Base-by-base conservation (phyloP, 2,797 vertebrate genomes). In the Steatocranus sp. region DNA sequence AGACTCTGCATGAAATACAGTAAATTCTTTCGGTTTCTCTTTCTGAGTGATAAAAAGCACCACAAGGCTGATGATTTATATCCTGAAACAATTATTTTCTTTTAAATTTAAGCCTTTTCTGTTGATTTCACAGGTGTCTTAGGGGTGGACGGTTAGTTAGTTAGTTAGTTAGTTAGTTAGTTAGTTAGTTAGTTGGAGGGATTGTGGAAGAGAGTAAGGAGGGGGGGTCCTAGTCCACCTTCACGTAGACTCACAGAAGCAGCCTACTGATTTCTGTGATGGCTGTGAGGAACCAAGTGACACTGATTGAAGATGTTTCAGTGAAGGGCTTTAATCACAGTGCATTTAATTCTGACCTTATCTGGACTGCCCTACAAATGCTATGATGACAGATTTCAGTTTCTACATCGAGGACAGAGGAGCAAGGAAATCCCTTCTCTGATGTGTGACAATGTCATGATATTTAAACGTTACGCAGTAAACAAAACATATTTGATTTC, bases 181-280 rank as follows among this genome's bases (percentile, higher is more conserved):
- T n/a, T n/a, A n/a, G n/a, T n/a, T n/a, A n/a, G n/a, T n/a, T n/a
- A n/a, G n/a, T n/a, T n/a, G n/a, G 23, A 27, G 43, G 23, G 43
- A 34, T 25, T 75, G 38, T 74, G 82, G 73, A 34, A 11, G 50
- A 58, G 43, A 81, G 43, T 90, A 76, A 82, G 85, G 82, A 61
- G 20, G 12, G 78, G 83, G 83, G 83, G 23, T 84, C 54, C 49
- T n/a, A 5, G 32, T 80, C 80, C 25, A 4, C 78, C 77, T 81
- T 89, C 89, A 89, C 74, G 63, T 83, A 83, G 77, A 81, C 74
- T 53, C 84, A 32, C 78, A 50, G 80, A 81, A 38, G 74, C 74
- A 63, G 76, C 58, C 30, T 56, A 25, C 85, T 86, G 86, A 87
- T 86, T 83, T 75, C 73, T 66, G 82, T 56, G 82, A 87, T 32